Percentiles rank a stretch among this genome's conserved stretches.
Evolutionary conservation across 2,797 vertebrate genomes (phyloP).

Genomic region (Acrossocheilus fasciatus): DNA sequence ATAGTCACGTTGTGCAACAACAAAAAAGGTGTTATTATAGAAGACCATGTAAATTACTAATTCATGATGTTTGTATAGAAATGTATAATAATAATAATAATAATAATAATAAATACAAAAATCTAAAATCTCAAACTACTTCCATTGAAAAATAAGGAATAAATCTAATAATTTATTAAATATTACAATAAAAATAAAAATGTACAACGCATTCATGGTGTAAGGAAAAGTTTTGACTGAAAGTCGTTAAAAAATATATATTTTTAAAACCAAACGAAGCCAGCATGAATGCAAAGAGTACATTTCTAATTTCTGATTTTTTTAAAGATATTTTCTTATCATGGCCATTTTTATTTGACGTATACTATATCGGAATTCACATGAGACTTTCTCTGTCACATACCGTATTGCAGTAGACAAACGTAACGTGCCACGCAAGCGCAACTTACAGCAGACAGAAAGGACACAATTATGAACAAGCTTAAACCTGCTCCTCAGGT

Average conservation of each 20-base stretch:
- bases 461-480: not conserved
- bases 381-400: not conserved
- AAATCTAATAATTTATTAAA: not conserved
- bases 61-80: not conserved
- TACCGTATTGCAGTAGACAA: not conserved
- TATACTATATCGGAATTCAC: not conserved
- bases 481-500: constrained; percentile 31
- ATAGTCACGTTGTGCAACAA: not conserved
- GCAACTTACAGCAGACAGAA: not conserved
- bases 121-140: not conserved
- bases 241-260: not conserved
- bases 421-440: not conserved
- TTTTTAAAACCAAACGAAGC: not conserved
- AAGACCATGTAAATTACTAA: not conserved
- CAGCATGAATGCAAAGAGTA: not conserved
- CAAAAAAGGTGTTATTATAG: not conserved
- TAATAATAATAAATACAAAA: not conserved
- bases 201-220: not conserved
- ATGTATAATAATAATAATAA: not conserved
- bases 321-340: not conserved
- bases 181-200: not conserved
- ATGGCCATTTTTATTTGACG: not conserved
- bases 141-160: not conserved
- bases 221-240: not conserved
- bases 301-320: not conserved